These are phyloP conservation scores for Cerastis leucographa DNA, from an alignment of 2,888 invertebrate species.

Conservation along the genomic window DNA sequence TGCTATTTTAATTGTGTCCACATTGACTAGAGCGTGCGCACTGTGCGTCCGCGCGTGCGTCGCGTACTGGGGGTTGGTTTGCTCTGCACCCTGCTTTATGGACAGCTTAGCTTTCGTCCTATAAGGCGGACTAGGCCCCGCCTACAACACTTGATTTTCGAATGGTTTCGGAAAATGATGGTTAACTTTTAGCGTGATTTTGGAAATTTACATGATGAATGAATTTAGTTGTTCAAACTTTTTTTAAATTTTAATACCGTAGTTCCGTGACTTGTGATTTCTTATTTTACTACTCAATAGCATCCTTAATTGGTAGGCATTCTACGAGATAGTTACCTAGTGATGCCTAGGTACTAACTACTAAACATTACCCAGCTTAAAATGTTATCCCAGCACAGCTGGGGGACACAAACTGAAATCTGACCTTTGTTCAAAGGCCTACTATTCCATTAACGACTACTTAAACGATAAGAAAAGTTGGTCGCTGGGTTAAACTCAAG, in stretches of 20 bases:
- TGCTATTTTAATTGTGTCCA: conserved; percentile 29
- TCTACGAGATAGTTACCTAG: background rate
- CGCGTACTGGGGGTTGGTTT: conserved; percentile 75
- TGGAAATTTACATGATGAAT: too few relatives aligned
- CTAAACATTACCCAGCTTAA: background rate
- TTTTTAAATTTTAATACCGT: background rate
- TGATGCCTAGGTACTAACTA: background rate
- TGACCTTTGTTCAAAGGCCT: too few relatives aligned
- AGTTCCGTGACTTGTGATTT: background rate
- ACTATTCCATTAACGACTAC: too few relatives aligned
- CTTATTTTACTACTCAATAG: too few relatives aligned
- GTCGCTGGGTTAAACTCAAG: too few relatives aligned
- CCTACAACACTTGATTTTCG: conserved; percentile 71
- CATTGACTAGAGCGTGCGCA: conserved; percentile 64
- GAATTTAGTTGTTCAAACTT: background rate
- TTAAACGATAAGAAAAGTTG: too few relatives aligned
- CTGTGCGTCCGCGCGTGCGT: conserved; percentile 69
- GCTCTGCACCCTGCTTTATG: conserved; percentile 71
- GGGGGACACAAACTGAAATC: too few relatives aligned
- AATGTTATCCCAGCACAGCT: background rate
- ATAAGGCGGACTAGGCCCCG: conserved; percentile 73
- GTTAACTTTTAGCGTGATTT: conserved; percentile 9
- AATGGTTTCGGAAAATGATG: conserved; percentile 22
- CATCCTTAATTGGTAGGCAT: background rate
- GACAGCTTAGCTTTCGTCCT: conserved; percentile 35